phyloP scores from a whole-genome alignment of 1,140 invertebrate species.

The Lasioglossum baleicum region DNA sequence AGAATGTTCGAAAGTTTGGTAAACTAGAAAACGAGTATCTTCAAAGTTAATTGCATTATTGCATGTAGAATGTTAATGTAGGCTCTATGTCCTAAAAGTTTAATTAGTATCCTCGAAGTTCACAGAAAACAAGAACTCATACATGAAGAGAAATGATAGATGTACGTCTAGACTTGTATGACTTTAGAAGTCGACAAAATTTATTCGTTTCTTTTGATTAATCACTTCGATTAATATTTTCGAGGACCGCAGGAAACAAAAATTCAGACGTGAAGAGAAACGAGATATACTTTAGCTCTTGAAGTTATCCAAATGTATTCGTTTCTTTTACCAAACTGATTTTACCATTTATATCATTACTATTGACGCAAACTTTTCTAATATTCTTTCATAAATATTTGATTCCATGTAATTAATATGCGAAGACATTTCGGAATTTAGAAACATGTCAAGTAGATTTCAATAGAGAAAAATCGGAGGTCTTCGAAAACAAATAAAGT shows the following conservation, averaged over 20 bases:
- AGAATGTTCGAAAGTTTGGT: constrained; percentile 16
- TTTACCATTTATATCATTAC: neutral
- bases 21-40: constrained; percentile 10
- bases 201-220: too few relatives aligned
- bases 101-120: neutral
- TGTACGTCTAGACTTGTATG: too few relatives aligned
- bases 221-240: neutral
- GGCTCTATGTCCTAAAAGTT: neutral
- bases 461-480: neutral
- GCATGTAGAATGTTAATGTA: constrained; percentile 66
- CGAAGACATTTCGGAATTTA: neutral
- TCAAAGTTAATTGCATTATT: constrained; percentile 31
- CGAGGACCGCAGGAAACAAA: neutral
- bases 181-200: too few relatives aligned
- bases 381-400: too few relatives aligned
- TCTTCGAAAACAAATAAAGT: neutral
- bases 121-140: neutral
- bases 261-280: constrained; percentile 10
- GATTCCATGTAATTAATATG: neutral
- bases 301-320: neutral
- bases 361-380: too few relatives aligned
- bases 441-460: neutral
- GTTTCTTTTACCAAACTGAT: neutral
- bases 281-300: neutral
- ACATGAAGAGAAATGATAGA: constrained; percentile 6